Evolutionary conservation across 2,113 vertebrate genomes (phyloP).

Genomic region (Oriolus oriolus): DNA sequence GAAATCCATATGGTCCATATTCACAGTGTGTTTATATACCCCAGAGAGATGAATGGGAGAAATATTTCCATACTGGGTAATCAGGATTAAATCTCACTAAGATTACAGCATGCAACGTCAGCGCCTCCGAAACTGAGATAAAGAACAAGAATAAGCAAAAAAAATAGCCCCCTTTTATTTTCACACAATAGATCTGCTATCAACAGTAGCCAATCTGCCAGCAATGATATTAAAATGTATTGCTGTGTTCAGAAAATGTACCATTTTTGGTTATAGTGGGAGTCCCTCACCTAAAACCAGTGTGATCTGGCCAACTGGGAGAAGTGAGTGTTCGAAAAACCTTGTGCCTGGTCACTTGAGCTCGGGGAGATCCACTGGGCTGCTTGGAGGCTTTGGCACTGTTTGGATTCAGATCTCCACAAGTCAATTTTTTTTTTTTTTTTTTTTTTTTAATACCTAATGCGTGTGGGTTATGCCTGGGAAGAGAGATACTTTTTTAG

Average conservation of each 20-base stretch:
- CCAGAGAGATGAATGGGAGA: not conserved
- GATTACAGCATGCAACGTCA: not conserved
- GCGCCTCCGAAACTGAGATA: not conserved
- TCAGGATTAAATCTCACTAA: not conserved
- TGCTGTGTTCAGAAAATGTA: not conserved
- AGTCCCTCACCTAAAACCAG: not conserved
- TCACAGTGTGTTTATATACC: not conserved
- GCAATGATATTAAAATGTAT: not conserved
- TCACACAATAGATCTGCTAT: not conserved
- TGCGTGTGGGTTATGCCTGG: not conserved
- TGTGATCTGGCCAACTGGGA: not conserved
- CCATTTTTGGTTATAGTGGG: not conserved
- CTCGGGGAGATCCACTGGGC: not conserved
- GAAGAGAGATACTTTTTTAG: not conserved
- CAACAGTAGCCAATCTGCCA: not conserved
- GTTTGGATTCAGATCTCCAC: not conserved
- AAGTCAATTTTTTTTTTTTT: not conserved
- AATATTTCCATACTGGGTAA: not conserved
- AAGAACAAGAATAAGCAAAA: not conserved
- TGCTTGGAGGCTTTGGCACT: not conserved
- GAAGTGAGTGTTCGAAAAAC: accelerated
- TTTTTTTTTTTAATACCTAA: not conserved
- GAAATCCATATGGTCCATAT: not conserved
- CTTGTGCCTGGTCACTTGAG: not conserved
- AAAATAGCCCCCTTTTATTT: not conserved